Conservation (phyloP, 1,140 invertebrate species). For the Pararge aegeria region DNA sequence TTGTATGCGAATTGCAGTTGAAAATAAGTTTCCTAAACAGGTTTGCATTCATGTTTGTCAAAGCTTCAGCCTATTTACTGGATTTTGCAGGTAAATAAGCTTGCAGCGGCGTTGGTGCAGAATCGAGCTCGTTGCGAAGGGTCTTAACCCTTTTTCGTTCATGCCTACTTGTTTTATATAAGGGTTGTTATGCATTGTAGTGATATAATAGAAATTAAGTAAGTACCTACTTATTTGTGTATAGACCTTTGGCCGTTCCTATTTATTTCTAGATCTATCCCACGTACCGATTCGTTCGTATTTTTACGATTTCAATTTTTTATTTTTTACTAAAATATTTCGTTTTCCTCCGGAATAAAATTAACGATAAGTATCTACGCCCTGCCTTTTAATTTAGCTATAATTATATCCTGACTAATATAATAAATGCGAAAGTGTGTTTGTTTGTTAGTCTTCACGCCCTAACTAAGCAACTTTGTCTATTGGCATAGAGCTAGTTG, state of each 20-base stretch:
- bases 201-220: neutral
- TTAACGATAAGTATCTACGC: too few relatives aligned
- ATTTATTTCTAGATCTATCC: too few relatives aligned
- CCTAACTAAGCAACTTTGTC: too few relatives aligned
- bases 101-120: slow-evolving; percentile 49
- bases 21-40: slow-evolving; percentile 2
- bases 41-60: neutral
- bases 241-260: neutral
- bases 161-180: slow-evolving; percentile 9
- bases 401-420: too few relatives aligned
- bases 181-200: slow-evolving; percentile 13
- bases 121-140: slow-evolving; percentile 54
- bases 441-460: too few relatives aligned
- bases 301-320: too few relatives aligned
- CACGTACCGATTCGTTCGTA: neutral
- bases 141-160: slow-evolving; percentile 46
- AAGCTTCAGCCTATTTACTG: slow-evolving; percentile 22
- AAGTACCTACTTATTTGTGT: too few relatives aligned
- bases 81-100: slow-evolving; percentile 36
- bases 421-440: too few relatives aligned
- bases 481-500: too few relatives aligned
- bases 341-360: too few relatives aligned
- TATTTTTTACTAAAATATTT: too few relatives aligned
- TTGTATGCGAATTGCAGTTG: neutral
- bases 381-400: too few relatives aligned